phyloP scores from a whole-genome alignment of 1,140 invertebrate genomes.

The Cherax quadricarinatus region DNA sequence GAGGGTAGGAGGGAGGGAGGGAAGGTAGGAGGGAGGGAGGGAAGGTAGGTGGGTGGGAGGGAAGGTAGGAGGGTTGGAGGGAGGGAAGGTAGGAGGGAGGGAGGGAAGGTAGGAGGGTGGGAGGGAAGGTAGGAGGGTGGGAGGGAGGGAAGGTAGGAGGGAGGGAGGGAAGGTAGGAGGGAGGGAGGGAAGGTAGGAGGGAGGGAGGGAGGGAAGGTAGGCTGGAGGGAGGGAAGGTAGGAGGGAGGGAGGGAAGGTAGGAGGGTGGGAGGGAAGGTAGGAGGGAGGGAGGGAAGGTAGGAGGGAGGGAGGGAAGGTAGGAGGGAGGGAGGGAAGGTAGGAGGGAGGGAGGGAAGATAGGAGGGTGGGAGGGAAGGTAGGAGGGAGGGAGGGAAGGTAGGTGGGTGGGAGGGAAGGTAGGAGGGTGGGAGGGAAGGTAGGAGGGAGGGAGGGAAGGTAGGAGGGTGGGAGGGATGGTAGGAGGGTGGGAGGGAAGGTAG shows the following conservation, averaged over 20 bases:
- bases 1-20: too few relatives aligned
- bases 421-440: background rate
- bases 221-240: background rate
- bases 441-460: background rate
- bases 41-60: too few relatives aligned
- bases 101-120: background rate
- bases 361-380: background rate
- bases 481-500: background rate
- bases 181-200: too few relatives aligned
- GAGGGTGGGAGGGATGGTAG: background rate
- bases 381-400: too few relatives aligned
- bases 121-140: background rate
- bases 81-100: background rate
- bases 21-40: too few relatives aligned
- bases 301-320: background rate
- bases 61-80: background rate
- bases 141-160: too few relatives aligned
- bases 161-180: too few relatives aligned
- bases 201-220: too few relatives aligned
- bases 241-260: background rate
- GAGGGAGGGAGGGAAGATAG: background rate
- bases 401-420: too few relatives aligned
- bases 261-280: background rate
- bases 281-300: background rate
- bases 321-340: constrained; percentile 1